phyloP scores from a whole-genome alignment of 2,888 invertebrate genomes.

The Agonopterix subpropinquella region DNA sequence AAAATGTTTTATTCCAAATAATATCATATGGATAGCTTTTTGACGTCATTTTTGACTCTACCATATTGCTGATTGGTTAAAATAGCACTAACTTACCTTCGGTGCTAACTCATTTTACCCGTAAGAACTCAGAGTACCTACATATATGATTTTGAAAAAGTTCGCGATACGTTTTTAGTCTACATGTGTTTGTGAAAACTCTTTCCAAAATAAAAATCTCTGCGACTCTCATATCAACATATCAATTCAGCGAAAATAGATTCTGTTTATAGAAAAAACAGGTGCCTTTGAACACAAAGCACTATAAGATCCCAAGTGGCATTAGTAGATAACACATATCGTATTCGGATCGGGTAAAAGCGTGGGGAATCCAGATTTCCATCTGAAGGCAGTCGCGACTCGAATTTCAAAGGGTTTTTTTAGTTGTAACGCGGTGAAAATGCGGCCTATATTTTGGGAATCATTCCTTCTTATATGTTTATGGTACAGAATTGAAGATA shows the following conservation, averaged over 20 bases:
- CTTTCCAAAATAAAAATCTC: too few relatives aligned
- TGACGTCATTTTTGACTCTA: too few relatives aligned
- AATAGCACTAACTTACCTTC: too few relatives aligned
- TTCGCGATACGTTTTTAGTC: too few relatives aligned
- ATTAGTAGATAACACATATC: conserved; percentile 65
- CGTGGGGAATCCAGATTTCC: conserved; percentile 70
- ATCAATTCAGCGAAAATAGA: conserved; percentile 38
- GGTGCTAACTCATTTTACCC: too few relatives aligned
- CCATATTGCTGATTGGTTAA: too few relatives aligned
- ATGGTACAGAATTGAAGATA: conserved; percentile 1
- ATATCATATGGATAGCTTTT: too few relatives aligned
- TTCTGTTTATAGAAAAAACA: conserved; percentile 58
- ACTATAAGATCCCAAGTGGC: conserved; percentile 66
- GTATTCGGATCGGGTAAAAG: conserved; percentile 69
- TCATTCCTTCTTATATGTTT: conserved; percentile 11
- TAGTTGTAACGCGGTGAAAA: conserved; percentile 12
- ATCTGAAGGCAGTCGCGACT: conserved; percentile 48
- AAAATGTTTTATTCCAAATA: too few relatives aligned
- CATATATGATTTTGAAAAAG: too few relatives aligned
- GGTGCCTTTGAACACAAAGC: conserved; percentile 70
- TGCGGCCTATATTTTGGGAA: conserved; percentile 29
- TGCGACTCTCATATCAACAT: conserved; percentile 14
- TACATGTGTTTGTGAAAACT: too few relatives aligned
- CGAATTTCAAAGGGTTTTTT: conserved; percentile 71
- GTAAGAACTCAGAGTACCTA: too few relatives aligned